A percentile compares a stretch with the other conserved stretches of the same genome.
Conservation (phyloP, 1,140 invertebrate species). For the Lucilia sericata region DNA sequence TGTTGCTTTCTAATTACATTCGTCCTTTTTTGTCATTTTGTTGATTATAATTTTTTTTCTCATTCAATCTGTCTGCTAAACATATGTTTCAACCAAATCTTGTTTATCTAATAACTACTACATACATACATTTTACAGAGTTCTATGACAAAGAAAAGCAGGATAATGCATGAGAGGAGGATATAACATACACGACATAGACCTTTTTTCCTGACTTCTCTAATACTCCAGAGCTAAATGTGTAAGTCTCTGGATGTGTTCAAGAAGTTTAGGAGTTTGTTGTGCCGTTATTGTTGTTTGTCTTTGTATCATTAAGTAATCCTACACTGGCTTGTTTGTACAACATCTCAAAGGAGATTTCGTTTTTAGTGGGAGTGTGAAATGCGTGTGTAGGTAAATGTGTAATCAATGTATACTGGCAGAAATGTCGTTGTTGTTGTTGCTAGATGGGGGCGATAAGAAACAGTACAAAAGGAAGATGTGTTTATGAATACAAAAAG, state of each 20-base stretch:
- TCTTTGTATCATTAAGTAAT: slow-evolving; percentile 16
- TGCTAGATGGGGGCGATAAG: neutral
- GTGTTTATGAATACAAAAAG: neutral
- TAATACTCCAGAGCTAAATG: neutral
- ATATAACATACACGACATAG: neutral
- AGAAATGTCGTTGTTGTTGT: neutral
- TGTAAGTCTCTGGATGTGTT: neutral
- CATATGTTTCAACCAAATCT: slow-evolving; percentile 15
- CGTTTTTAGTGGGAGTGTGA: neutral
- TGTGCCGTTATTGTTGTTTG: slow-evolving; percentile 4
- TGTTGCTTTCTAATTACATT: slow-evolving; percentile 15
- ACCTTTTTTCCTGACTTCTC: neutral
- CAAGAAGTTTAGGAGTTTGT: neutral
- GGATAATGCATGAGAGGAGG: neutral
- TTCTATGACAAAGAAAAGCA: neutral
- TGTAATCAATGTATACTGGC: neutral
- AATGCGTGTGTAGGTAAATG: neutral
- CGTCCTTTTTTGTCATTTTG: neutral
- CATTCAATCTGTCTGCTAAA: neutral
- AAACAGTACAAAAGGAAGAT: neutral
- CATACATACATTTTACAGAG: too few species aligned
- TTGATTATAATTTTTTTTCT: too few species aligned
- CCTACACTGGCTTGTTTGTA: slow-evolving; percentile 1
- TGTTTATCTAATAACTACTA: neutral
- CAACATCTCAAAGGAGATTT: slow-evolving; percentile 19